These are phyloP conservation scores for Otolemur crassicaudatus DNA, from an alignment of 2,797 vertebrate species.

Conservation along the genomic window DNA sequence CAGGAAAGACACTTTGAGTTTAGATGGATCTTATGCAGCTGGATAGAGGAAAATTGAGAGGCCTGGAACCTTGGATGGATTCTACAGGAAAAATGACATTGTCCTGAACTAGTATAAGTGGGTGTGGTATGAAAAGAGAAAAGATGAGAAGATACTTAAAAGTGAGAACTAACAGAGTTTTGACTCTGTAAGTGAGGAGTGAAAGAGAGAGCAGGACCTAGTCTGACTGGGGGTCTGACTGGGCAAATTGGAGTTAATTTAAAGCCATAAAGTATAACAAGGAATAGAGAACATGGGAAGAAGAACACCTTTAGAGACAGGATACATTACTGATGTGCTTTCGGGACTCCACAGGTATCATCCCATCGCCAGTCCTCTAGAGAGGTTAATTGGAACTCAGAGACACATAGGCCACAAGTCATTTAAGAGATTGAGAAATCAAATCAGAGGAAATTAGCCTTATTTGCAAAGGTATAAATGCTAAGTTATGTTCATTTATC, in stretches of 20 bases:
- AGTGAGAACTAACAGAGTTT: neutral
- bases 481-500: neutral
- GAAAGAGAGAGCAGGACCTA: neutral
- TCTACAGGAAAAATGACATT: neutral
- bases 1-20: neutral
- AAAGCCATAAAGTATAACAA: neutral
- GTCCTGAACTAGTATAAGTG: neutral
- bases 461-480: neutral
- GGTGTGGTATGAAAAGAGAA: neutral
- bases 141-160: neutral
- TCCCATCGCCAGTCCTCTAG: neutral
- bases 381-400: neutral
- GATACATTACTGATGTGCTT: neutral
- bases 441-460: neutral
- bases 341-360: neutral
- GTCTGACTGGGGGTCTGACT: neutral
- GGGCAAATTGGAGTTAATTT: neutral
- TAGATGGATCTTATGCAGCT: neutral
- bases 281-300: neutral
- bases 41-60: neutral
- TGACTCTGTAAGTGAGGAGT: neutral
- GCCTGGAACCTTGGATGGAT: neutral
- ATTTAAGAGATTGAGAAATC: neutral
- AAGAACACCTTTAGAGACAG: neutral
- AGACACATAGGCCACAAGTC: neutral